phyloP scores from a whole-genome alignment of 2,888 invertebrate genomes.

The Fragum whitleyi region DNA sequence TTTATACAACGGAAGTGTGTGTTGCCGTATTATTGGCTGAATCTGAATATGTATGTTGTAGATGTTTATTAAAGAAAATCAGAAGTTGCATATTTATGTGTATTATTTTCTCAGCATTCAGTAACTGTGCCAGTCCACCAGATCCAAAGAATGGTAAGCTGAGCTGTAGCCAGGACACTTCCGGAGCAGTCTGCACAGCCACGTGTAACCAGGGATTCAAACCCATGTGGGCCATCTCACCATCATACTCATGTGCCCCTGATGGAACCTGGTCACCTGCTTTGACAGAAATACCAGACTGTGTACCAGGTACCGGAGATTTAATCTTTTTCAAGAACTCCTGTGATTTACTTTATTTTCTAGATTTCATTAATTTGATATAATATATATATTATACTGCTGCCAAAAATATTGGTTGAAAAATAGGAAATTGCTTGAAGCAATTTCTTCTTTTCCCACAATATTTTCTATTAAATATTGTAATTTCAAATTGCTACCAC shows the following conservation, averaged over 20 bases:
- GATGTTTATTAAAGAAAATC: too few species aligned
- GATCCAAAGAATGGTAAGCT: constrained; percentile 70
- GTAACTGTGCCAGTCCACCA: constrained; percentile 68
- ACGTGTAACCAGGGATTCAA: constrained; percentile 71
- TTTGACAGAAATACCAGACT: constrained; percentile 69
- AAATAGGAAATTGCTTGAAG: too few species aligned
- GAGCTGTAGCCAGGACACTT: constrained; percentile 64
- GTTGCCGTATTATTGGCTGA: too few species aligned
- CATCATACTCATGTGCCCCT: constrained; percentile 67
- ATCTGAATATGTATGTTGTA: too few species aligned
- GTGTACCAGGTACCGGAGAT: constrained; percentile 68
- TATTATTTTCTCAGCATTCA: constrained; percentile 70
- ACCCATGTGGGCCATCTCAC: constrained; percentile 67
- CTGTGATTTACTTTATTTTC: not conserved
- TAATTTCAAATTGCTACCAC: too few species aligned
- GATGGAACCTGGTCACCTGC: constrained; percentile 74
- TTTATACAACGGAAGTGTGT: too few species aligned
- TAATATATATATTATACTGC: too few species aligned
- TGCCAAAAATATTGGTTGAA: too few species aligned
- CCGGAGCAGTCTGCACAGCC: constrained; percentile 69
- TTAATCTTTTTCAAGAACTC: not conserved
- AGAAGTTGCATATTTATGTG: too few species aligned
- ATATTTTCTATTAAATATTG: too few species aligned
- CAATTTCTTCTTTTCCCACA: too few species aligned
- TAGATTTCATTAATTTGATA: not conserved